Conservation (phyloP, 2,888 invertebrate species). For the Cheilosia pagana region DNA sequence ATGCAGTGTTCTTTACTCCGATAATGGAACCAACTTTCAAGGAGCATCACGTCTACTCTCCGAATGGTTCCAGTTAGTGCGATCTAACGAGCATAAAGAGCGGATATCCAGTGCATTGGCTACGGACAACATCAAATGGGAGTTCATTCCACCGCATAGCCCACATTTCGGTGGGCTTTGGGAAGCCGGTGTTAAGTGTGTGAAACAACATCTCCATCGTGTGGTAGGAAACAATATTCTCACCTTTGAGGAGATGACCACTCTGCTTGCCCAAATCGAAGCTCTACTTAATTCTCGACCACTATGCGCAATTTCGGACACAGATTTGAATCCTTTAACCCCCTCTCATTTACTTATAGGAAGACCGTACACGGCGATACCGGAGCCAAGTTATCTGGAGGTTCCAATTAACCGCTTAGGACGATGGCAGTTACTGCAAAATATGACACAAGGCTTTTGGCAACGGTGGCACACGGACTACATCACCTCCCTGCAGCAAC, state of each 20-base stretch:
- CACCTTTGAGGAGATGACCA: too few species aligned
- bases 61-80: not conserved
- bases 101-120: not conserved
- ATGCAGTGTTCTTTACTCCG: not conserved
- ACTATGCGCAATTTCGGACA: too few species aligned
- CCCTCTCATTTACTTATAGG: not conserved
- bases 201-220: too few species aligned
- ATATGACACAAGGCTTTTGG: not conserved
- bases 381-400: not conserved
- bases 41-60: not conserved
- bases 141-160: too few species aligned
- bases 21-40: conserved; percentile 2
- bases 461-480: conserved; percentile 1
- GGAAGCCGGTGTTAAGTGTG: too few species aligned
- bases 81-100: not conserved
- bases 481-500: conserved; percentile 1
- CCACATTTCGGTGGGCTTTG: too few species aligned
- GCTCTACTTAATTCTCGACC: too few species aligned
- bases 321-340: too few species aligned
- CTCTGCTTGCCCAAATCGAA: too few species aligned
- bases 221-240: too few species aligned
- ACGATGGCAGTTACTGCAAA: not conserved
- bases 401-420: not conserved
- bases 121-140: too few species aligned
- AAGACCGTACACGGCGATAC: not conserved